These are phyloP conservation scores for Pristionchus arcanus DNA, from an alignment of 2,888 invertebrate species.

Conservation along the genomic window DNA sequence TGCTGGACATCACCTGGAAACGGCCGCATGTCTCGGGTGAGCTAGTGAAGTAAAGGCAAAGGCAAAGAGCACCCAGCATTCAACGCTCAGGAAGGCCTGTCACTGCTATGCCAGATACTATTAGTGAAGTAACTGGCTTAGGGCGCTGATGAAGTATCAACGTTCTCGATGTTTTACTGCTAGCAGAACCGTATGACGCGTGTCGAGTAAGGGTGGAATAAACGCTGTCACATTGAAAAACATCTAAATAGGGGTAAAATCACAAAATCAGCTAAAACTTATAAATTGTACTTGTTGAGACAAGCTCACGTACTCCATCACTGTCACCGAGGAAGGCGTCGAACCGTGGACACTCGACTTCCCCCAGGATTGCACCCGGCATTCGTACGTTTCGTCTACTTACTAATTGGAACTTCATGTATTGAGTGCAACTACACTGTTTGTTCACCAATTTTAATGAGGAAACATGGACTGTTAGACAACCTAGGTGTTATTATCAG, in stretches of 20 bases:
- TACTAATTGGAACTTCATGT: neutral
- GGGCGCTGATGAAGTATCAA: no score
- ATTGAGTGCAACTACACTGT: no score
- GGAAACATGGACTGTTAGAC: no score
- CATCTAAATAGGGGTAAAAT: no score
- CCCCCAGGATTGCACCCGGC: neutral
- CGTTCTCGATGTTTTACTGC: no score
- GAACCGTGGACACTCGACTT: neutral
- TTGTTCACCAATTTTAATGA: no score
- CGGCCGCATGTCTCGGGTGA: neutral
- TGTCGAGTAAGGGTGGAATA: no score
- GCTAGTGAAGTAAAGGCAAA: neutral
- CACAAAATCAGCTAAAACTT: no score
- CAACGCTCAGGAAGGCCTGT: neutral
- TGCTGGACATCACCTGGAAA: constrained; percentile 27
- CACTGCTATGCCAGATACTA: neutral
- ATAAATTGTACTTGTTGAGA: neutral
- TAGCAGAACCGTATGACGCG: no score
- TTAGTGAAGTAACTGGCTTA: no score
- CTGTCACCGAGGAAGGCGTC: neutral
- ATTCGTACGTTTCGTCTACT: neutral
- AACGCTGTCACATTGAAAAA: no score
- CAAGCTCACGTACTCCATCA: neutral
- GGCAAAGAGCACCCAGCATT: no score
- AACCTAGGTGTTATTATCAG: neutral